A percentile compares a stretch with the other conserved stretches of the same genome.
Conservation (phyloP, 2,797 vertebrate genomes). For the Vipera latastei region DNA sequence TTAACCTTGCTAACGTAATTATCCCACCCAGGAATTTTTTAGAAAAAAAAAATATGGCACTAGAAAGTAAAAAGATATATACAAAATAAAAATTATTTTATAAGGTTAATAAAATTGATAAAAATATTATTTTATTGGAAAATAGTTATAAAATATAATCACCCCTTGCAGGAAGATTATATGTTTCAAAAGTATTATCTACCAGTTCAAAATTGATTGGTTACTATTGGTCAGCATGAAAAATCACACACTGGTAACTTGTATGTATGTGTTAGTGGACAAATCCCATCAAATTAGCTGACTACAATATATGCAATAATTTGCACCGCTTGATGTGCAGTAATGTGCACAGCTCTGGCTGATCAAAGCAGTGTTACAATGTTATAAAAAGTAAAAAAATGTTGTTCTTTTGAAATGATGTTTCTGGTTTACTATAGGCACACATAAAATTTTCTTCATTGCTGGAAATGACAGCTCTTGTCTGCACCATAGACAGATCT, state of each 20-base stretch:
- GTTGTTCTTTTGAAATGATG: conserved; percentile 68
- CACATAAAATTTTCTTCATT: conserved; percentile 66
- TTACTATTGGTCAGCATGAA: conserved; percentile 74
- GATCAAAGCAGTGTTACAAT: conserved; percentile 73
- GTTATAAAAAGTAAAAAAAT: conserved; percentile 74
- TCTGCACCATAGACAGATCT: conserved; percentile 22
- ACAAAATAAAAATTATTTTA: no score
- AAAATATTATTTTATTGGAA: conserved; percentile 81
- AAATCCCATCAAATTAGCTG: conserved; percentile 71
- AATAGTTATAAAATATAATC: conserved; percentile 79
- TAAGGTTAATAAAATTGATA: conserved; percentile 73
- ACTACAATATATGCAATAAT: conserved; percentile 75
- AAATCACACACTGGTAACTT: conserved; percentile 72
- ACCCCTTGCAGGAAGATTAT: conserved; percentile 74
- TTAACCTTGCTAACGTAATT: conserved; percentile 50
- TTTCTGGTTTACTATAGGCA: conserved; percentile 62
- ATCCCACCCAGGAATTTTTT: conserved; percentile 65
- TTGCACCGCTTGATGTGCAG: conserved; percentile 76
- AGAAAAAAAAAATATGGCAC: conserved; percentile 60
- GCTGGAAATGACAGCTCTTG: conserved; percentile 43
- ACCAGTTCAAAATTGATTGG: conserved; percentile 73
- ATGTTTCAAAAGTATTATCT: conserved; percentile 67
- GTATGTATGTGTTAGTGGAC: conserved; percentile 73
- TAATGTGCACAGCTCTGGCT: conserved; percentile 78
- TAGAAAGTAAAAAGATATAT: conserved; percentile 70